Conservation (phyloP, 53 echinoderm and acorn worm genomes). For the Astropecten irregularis region DNA sequence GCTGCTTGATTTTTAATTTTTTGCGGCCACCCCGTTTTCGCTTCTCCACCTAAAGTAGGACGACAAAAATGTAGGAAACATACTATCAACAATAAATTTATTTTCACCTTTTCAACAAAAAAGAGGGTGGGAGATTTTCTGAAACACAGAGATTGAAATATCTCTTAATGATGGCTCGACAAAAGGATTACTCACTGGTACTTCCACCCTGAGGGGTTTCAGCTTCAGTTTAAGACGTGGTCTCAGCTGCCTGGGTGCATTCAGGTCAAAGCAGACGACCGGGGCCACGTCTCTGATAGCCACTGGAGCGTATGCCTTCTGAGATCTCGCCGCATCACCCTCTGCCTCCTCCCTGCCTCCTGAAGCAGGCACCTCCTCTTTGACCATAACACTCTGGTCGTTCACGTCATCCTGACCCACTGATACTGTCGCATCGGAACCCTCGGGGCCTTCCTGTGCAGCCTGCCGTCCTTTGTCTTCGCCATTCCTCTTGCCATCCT, state of each 20-base stretch:
- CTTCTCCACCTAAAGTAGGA: slow-evolving; percentile 17
- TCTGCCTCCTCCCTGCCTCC: not conserved
- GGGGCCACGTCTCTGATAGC: slow-evolving; percentile 51
- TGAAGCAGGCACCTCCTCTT: not conserved
- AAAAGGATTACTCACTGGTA: slow-evolving; percentile 35
- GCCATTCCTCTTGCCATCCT: not conserved
- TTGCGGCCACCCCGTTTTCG: slow-evolving; percentile 8
- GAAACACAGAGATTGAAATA: no score
- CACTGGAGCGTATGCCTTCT: not conserved
- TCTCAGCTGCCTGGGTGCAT: slow-evolving; percentile 43
- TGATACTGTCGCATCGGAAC: no score
- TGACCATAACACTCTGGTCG: not conserved
- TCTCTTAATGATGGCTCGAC: no score
- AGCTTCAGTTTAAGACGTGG: slow-evolving; percentile 50
- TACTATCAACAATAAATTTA: not conserved
- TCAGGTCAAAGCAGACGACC: slow-evolving; percentile 22
- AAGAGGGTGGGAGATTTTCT: no score
- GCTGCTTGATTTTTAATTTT: not conserved
- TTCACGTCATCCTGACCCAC: not conserved
- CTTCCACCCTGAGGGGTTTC: slow-evolving; percentile 41
- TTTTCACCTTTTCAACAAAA: no score
- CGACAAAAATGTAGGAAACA: not conserved
- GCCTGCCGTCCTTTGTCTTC: not conserved
- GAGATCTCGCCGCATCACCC: no score
- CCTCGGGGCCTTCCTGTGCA: slow-evolving; percentile 1